Percentiles rank a stretch among this genome's conserved stretches.
Evolutionary conservation across 35 echinoderm and acorn worm genomes (phyloP).

Genomic region (Acanthaster planci): DNA sequence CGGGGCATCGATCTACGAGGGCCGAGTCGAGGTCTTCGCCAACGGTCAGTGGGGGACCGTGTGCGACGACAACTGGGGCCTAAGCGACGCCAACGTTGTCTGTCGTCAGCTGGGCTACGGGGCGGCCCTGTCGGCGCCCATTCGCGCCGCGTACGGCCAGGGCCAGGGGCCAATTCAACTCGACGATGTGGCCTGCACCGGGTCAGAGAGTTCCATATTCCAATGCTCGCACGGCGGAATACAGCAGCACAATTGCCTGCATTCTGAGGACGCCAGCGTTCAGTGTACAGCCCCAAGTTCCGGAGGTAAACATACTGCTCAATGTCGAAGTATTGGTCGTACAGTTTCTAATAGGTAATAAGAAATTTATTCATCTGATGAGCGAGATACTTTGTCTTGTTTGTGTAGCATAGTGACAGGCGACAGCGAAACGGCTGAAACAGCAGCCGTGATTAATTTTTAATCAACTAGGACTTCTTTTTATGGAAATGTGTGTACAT

Average conservation of each 20-base stretch:
- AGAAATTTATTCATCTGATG: no score
- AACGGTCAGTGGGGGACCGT: constrained; percentile 39
- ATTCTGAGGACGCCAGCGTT: constrained; percentile 37
- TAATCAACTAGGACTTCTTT: no score
- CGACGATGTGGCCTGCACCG: constrained; percentile 24
- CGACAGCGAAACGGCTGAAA: no score
- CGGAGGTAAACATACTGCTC: no score
- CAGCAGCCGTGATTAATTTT: no score
- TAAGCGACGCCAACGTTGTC: constrained; percentile 36
- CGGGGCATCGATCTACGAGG: neutral
- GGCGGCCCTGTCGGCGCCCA: constrained; percentile 13
- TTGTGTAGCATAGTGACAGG: no score
- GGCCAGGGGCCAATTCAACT: constrained; percentile 30
- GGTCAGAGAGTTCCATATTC: constrained; percentile 17
- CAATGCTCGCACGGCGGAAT: constrained; percentile 14
- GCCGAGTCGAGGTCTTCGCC: constrained; percentile 38
- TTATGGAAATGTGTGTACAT: no score
- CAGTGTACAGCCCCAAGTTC: neutral
- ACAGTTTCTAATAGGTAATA: no score
- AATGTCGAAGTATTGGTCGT: no score
- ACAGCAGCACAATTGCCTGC: constrained; percentile 27
- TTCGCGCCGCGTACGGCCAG: neutral
- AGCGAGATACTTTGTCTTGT: no score
- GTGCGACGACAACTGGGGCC: constrained; percentile 34
- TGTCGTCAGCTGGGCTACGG: constrained; percentile 28